Conservation (phyloP, 2,888 invertebrate species). For the Platycnemis pennipes region DNA sequence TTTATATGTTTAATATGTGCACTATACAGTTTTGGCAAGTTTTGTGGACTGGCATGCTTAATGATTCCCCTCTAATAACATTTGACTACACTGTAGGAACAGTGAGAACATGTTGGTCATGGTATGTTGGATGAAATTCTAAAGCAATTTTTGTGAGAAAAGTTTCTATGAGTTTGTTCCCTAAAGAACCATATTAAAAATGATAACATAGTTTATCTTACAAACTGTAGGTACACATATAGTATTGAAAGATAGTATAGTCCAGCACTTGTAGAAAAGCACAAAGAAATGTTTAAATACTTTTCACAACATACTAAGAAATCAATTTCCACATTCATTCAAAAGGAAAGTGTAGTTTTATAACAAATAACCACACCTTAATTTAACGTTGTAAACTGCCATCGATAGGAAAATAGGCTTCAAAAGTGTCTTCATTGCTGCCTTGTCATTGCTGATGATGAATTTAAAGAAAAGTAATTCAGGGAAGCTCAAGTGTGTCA, state of each 20-base stretch:
- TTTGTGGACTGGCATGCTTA: slow-evolving; percentile 64
- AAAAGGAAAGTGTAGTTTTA: slow-evolving; percentile 41
- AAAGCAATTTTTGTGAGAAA: slow-evolving; percentile 67
- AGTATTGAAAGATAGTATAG: slow-evolving; percentile 67
- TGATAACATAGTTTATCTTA: slow-evolving; percentile 62
- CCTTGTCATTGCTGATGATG: slow-evolving; percentile 27
- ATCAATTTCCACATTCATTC: slow-evolving; percentile 61
- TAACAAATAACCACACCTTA: slow-evolving; percentile 26
- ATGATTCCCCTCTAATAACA: slow-evolving; percentile 62
- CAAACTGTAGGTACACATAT: slow-evolving; percentile 66
- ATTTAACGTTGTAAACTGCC: slow-evolving; percentile 30
- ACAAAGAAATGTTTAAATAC: slow-evolving; percentile 57
- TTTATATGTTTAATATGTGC: slow-evolving; percentile 66
- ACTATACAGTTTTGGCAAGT: slow-evolving; percentile 68
- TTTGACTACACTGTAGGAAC: slow-evolving; percentile 67
- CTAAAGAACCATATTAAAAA: slow-evolving; percentile 66
- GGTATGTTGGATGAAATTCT: slow-evolving; percentile 67
- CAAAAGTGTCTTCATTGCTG: slow-evolving; percentile 51
- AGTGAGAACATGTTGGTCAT: slow-evolving; percentile 66
- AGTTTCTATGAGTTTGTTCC: slow-evolving; percentile 65
- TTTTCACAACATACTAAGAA: slow-evolving; percentile 63
- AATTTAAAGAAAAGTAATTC: slow-evolving; percentile 50
- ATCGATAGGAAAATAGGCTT: slow-evolving; percentile 36
- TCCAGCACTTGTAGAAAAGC: slow-evolving; percentile 67
- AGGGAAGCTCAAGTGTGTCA: slow-evolving; percentile 45